Percentiles rank a stretch among this genome's conserved stretches.
Evolutionary conservation across 2,113 vertebrate species (phyloP).

Genomic region (Leptosomus discolor): DNA sequence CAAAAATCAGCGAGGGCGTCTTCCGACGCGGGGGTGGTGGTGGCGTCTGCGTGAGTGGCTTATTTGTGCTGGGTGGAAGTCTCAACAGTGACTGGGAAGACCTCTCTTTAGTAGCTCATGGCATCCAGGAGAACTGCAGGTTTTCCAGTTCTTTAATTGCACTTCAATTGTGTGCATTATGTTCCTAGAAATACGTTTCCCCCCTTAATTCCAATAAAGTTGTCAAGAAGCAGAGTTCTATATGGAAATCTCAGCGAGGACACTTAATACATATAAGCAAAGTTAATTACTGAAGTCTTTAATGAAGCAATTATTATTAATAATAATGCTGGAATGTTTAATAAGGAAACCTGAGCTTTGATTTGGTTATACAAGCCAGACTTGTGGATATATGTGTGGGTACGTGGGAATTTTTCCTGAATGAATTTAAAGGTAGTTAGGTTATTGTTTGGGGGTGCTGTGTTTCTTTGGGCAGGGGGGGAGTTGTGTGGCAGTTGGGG

Average conservation of each 20-base stretch:
- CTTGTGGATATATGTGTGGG: not conserved
- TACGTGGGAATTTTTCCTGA: not conserved
- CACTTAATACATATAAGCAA: not conserved
- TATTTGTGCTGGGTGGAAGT: not conserved
- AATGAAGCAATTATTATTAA: not conserved
- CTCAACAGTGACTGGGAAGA: not conserved
- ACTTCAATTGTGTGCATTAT: not conserved
- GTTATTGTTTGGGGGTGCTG: not conserved
- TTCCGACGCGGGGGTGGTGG: too few relatives aligned
- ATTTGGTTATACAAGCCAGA: not conserved
- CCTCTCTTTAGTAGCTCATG: not conserved
- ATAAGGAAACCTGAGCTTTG: not conserved
- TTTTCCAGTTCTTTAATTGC: not conserved
- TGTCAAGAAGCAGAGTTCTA: not conserved
- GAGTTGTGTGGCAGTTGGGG: not conserved
- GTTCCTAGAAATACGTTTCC: not conserved
- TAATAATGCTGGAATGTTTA: not conserved
- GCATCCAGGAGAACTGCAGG: not conserved
- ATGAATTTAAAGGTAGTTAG: not conserved
- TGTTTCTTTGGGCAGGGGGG: not conserved
- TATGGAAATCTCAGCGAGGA: not conserved
- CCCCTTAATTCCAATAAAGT: not conserved
- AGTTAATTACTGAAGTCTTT: not conserved
- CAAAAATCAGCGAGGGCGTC: not conserved
- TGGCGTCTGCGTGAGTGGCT: not conserved